Evolutionary conservation across 35 echinoderm and acorn worm species (phyloP), one percentile per base, ranked within the genome.

Genomic region (Hemicentrotus pulcherrimus): DNA sequence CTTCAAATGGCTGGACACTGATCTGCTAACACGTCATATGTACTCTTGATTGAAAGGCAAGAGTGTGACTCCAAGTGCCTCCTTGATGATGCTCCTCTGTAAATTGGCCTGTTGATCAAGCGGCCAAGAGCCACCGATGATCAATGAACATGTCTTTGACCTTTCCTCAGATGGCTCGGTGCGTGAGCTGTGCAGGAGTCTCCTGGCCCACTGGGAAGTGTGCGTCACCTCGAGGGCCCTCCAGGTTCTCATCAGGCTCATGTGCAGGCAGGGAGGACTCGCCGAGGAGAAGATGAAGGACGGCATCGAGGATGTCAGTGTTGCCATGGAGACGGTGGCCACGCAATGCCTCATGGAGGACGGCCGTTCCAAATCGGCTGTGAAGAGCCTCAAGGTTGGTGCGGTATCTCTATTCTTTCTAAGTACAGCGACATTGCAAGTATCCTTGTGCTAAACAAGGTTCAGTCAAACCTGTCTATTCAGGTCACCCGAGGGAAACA

Each of bases 141-240:
- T 6, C 65, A 78, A 28, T 41, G 35, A 28, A 30, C 4, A 78
- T n/a, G 6, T n/a, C 65, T 78, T n/a, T 78, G 7, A 5, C 18
- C 46, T 22, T 41, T 45, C 15, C 15, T n/a, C n/a, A 93, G 91
- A 93, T 93, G 91, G 91, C 24, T 58, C 91, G 13, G 95, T 98
- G 6, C 61, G 60, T 9, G 94, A 91, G 14, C 91, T 97, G 32
- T 98, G 96, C 86, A 95, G 91, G 85, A 86, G 46, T 78, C 94
- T 98, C 18, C 94, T 95, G 96, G 78, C 97, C 4, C 97, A 98
- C 35, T 98, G 97, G 97, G 94, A 98, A 46, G 93, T 98, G 14
- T 93, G 60, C 31, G 95, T 98, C 22, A 91, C 96, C 19, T 94
- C 97, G 46, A 96, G 96, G 58, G 97, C 97, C 45, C 31, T 96